Percentiles rank a stretch among this genome's conserved stretches.
These are phyloP conservation scores for Synanthedon formicaeformis DNA, from an alignment of 2,888 invertebrate genomes.

Conservation along the genomic window DNA sequence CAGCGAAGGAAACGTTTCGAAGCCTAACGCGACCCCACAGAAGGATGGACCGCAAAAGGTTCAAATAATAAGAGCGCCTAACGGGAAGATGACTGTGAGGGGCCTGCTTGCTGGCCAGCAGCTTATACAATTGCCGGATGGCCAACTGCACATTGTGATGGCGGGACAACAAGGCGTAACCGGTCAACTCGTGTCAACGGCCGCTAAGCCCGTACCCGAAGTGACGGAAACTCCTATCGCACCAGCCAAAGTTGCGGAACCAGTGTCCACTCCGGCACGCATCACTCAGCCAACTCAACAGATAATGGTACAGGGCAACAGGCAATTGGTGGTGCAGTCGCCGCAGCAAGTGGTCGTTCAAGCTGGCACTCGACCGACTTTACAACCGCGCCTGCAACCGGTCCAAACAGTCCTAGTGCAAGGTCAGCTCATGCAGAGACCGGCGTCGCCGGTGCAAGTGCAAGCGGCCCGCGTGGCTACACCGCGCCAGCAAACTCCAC, in stretches of 20 bases:
- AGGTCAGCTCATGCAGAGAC: constrained; percentile 29
- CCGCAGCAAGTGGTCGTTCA: constrained; percentile 13
- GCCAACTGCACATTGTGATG: constrained; percentile 87
- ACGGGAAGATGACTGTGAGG: constrained; percentile 91
- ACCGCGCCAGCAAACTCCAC: constrained; percentile 23
- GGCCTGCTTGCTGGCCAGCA: constrained; percentile 94
- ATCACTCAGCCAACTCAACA: constrained; percentile 27
- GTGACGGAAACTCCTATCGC: constrained; percentile 13
- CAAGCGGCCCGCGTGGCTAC: constrained; percentile 14
- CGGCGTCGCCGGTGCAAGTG: constrained; percentile 21
- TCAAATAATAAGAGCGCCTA: constrained; percentile 90
- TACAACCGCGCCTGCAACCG: constrained; percentile 52
- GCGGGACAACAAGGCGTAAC: constrained; percentile 71
- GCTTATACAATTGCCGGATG: constrained; percentile 92
- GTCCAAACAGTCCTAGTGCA: constrained; percentile 52
- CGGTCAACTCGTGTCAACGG: constrained; percentile 46
- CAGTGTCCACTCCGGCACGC: constrained; percentile 8
- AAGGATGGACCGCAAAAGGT: constrained; percentile 79
- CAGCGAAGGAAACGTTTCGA: constrained; percentile 51
- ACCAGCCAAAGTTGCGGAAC: constrained; percentile 20
- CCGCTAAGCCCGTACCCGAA: constrained; percentile 17
- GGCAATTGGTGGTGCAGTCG: constrained; percentile 28
- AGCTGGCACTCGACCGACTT: constrained; percentile 9
- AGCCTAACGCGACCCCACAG: constrained; percentile 36
- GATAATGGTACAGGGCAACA: constrained; percentile 27